A percentile compares a stretch with the other conserved stretches of the same genome.
phyloP scores from a whole-genome alignment of 2,113 vertebrate genomes.

The Amphiprion ocellaris region DNA sequence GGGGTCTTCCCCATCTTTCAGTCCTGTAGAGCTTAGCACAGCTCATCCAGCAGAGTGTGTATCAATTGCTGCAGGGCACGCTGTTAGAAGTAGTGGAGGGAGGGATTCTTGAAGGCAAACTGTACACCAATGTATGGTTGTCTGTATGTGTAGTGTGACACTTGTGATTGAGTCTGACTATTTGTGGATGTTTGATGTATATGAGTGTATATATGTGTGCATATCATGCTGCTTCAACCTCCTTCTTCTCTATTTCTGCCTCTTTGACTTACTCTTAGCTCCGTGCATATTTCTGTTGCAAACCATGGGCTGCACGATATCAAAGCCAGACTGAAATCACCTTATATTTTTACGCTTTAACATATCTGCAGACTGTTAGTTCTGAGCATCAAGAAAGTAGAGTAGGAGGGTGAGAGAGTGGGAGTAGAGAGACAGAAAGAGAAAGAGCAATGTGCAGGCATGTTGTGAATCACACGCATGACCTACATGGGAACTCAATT shows the following conservation, averaged over 20 bases:
- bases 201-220: background rate
- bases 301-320: background rate
- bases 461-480: conserved; percentile 51
- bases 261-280: background rate
- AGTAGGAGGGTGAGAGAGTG: conserved; percentile 44
- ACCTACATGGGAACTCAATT: conserved; percentile 58
- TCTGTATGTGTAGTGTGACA: background rate
- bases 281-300: conserved; percentile 11
- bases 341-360: conserved; percentile 13
- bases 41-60: conserved; percentile 57
- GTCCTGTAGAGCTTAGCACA: conserved; percentile 51
- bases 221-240: background rate
- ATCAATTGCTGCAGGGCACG: conserved; percentile 53
- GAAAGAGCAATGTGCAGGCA: conserved; percentile 34
- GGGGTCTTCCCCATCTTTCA: conserved; percentile 59
- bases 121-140: background rate
- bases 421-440: conserved; percentile 37
- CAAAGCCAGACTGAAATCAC: conserved; percentile 20
- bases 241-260: background rate
- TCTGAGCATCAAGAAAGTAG: conserved; percentile 16
- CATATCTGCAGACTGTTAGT: conserved; percentile 32
- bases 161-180: background rate
- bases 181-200: conserved; percentile 11
- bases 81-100: conserved; percentile 37
- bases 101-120: conserved; percentile 41